Evolutionary conservation across 2,113 vertebrate genomes (phyloP).

Genomic region (Ptychochromis oligacanthus): DNA sequence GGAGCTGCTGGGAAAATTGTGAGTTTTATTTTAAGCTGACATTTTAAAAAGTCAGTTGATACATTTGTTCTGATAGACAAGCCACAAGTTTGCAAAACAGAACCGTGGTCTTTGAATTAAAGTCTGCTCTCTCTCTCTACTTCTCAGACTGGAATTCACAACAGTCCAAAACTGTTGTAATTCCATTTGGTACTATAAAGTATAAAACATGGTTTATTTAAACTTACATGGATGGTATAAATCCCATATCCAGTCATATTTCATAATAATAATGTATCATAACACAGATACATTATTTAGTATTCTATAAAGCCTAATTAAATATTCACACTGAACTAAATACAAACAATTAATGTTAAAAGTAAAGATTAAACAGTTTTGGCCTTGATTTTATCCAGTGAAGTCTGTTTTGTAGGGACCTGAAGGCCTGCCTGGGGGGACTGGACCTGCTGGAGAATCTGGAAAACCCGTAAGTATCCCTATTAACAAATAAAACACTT

Average conservation of each 20-base stretch:
- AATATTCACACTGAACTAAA: neutral
- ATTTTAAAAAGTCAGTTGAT: neutral
- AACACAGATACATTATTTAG: neutral
- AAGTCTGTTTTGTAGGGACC: constrained; percentile 63
- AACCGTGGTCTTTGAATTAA: neutral
- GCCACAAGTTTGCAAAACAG: neutral
- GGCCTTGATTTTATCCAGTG: neutral
- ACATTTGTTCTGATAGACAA: neutral
- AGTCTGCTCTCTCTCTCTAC: neutral
- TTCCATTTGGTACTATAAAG: rapidly evolving
- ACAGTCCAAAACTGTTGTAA: neutral
- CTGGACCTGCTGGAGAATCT: constrained; percentile 62
- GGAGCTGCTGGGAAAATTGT: constrained; percentile 71
- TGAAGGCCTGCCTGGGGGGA: constrained; percentile 61
- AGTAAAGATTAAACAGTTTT: neutral
- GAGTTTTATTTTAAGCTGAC: constrained; percentile 38
- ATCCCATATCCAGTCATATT: too few relatives aligned
- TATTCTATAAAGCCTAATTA: neutral
- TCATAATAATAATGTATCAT: too few relatives aligned
- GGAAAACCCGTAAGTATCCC: constrained; percentile 77
- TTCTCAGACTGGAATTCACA: neutral
- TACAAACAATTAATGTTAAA: neutral
- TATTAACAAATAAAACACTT: neutral
- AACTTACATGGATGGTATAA: neutral
- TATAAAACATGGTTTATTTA: neutral